Conservation (phyloP, 1,140 invertebrate genomes). For the Cepaea nemoralis region DNA sequence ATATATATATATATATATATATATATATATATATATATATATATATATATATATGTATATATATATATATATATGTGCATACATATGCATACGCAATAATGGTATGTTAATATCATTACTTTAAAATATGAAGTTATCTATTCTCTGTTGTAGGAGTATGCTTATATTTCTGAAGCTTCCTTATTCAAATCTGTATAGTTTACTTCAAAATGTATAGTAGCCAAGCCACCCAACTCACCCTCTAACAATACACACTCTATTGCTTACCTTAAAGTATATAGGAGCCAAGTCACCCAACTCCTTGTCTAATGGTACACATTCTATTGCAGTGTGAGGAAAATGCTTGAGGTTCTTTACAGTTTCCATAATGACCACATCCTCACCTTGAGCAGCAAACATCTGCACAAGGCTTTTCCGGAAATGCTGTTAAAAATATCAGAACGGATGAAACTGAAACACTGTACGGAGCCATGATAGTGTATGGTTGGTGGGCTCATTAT, state of each 20-base stretch:
- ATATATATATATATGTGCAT: no score
- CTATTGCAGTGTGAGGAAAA: constrained; percentile 87
- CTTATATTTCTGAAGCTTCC: background rate
- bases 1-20: no score
- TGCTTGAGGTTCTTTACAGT: constrained; percentile 81
- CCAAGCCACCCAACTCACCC: background rate
- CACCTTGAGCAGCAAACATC: constrained; percentile 80
- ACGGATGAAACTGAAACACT: no score
- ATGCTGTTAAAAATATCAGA: constrained; percentile 72
- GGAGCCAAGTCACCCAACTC: constrained; percentile 87
- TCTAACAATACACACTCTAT: no score
- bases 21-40: no score
- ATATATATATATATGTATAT: no score
- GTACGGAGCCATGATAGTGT: no score
- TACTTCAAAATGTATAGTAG: background rate
- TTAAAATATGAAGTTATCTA: no score
- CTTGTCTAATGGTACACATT: constrained; percentile 88
- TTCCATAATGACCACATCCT: constrained; percentile 94
- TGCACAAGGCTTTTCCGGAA: constrained; percentile 82
- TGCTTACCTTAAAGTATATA: constrained; percentile 90
- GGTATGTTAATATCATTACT: no score
- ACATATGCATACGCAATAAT: no score
- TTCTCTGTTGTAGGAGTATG: no score
- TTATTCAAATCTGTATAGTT: background rate
- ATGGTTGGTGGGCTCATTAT: no score